Evolutionary conservation across 2,888 invertebrate species (phyloP).

Genomic region (Sphecodes monilicornis): DNA sequence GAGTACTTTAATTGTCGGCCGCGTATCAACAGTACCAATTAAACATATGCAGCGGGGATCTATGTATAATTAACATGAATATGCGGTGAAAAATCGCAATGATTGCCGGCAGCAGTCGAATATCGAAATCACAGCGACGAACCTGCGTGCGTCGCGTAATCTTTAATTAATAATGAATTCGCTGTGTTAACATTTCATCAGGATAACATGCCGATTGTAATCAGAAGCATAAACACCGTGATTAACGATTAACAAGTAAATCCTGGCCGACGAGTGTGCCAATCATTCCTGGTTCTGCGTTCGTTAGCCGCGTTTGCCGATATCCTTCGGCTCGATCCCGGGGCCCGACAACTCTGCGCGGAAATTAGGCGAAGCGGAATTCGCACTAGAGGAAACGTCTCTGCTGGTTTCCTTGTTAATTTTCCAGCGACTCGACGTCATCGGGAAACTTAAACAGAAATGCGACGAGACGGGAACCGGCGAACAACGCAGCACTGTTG

Average conservation of each 20-base stretch:
- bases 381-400: background rate
- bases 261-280: background rate
- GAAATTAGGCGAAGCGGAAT: background rate
- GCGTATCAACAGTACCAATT: background rate
- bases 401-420: background rate
- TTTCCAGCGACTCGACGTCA: background rate
- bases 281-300: background rate
- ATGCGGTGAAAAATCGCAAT: background rate
- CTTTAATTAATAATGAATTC: background rate
- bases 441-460: background rate
- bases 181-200: background rate
- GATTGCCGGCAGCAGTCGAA: background rate
- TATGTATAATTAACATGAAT: background rate
- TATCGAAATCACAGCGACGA: background rate
- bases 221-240: background rate
- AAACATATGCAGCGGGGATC: background rate
- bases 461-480: background rate
- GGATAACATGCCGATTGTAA: background rate
- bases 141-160: background rate
- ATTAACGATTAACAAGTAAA: conserved; percentile 1
- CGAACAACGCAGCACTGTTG: conserved; percentile 6
- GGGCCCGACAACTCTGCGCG: background rate
- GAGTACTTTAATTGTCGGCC: background rate
- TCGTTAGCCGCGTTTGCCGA: background rate
- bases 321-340: background rate